phyloP scores from a whole-genome alignment of 2,797 vertebrate species.

The Mus spretus region DNA sequence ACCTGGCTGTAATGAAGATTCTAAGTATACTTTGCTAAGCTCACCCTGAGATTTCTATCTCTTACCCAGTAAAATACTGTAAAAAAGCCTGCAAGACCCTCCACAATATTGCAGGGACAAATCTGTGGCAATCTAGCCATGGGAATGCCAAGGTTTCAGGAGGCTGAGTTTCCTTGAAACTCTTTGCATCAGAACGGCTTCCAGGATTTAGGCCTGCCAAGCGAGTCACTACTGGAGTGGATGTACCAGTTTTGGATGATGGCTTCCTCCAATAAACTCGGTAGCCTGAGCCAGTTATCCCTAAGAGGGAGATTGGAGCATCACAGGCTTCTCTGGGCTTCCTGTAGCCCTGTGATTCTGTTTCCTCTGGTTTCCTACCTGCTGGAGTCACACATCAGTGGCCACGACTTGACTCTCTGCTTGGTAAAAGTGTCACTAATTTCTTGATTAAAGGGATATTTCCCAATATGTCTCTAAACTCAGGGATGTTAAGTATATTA shows the following conservation, averaged over 20 bases:
- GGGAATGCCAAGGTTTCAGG: too few species aligned
- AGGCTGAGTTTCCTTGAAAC: too few species aligned
- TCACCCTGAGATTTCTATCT: too few species aligned
- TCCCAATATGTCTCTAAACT: not conserved
- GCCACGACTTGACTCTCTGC: not conserved
- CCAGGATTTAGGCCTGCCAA: too few species aligned
- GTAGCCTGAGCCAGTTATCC: not conserved
- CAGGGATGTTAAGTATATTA: not conserved
- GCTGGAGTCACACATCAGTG: not conserved
- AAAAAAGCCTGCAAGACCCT: too few species aligned
- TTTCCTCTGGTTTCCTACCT: not conserved
- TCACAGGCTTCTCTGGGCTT: not conserved
- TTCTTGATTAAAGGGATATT: not conserved
- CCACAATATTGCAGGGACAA: too few species aligned
- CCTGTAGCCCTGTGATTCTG: not conserved
- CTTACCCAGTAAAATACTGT: too few species aligned
- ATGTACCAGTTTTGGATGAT: not conserved
- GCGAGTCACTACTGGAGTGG: too few species aligned
- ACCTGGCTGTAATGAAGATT: too few species aligned
- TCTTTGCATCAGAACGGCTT: too few species aligned
- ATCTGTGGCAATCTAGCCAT: too few species aligned
- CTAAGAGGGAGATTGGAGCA: not conserved
- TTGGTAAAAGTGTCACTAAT: not conserved
- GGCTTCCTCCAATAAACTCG: not conserved
- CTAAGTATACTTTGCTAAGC: too few species aligned